Conservation (phyloP, 2,113 vertebrate species). For the Odocoileus hemionus region DNA sequence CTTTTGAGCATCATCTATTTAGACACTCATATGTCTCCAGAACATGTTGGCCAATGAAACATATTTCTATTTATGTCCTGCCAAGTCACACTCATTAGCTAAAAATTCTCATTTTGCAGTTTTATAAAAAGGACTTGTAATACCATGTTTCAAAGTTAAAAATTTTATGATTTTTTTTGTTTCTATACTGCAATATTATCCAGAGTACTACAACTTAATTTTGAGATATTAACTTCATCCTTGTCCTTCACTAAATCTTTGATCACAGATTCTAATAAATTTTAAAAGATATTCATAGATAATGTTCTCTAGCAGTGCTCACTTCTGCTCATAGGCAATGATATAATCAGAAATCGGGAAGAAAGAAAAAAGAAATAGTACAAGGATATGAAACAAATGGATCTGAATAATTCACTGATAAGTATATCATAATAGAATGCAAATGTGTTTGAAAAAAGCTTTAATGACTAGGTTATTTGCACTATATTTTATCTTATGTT, state of each 20-base stretch:
- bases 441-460: neutral
- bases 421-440: neutral
- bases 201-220: neutral
- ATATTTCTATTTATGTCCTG: constrained; percentile 72
- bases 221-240: constrained; percentile 13
- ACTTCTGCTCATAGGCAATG: neutral
- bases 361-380: neutral
- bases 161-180: constrained; percentile 23
- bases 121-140: constrained; percentile 49
- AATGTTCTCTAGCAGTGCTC: neutral
- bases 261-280: neutral
- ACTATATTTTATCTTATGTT: neutral
- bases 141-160: constrained; percentile 49
- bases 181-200: constrained; percentile 13
- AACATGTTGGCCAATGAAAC: constrained; percentile 66
- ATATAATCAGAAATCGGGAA: neutral
- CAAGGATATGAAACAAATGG: neutral
- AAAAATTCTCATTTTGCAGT: constrained; percentile 65
- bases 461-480: neutral
- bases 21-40: constrained; percentile 66
- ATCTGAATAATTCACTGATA: neutral
- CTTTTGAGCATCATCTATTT: constrained; percentile 60
- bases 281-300: constrained; percentile 2
- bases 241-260: neutral
- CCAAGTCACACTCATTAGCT: constrained; percentile 71